A percentile compares a stretch with the other conserved stretches of the same genome.
phyloP scores from a whole-genome alignment of 1,140 invertebrate genomes.

The Globodera ellingtonae region DNA sequence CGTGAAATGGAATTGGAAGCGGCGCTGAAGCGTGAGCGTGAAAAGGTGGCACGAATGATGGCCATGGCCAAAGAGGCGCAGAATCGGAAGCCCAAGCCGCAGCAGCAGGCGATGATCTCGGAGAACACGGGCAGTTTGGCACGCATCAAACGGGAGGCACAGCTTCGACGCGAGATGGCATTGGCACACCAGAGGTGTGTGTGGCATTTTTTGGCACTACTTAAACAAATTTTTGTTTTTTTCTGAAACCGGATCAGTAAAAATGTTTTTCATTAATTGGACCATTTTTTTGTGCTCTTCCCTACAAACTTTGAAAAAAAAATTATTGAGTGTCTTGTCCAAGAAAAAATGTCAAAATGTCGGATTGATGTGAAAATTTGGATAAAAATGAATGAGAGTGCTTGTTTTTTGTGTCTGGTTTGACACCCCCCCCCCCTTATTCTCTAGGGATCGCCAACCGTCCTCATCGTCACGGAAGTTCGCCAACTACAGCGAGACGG shows the following conservation, averaged over 20 bases:
- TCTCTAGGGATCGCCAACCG: slow-evolving; percentile 1
- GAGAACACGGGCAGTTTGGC: slow-evolving; percentile 15
- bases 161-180: slow-evolving; percentile 17
- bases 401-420: too few relatives aligned
- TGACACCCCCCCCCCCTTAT: too few relatives aligned
- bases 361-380: too few relatives aligned
- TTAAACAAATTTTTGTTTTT: not conserved
- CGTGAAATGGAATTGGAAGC: slow-evolving; percentile 1
- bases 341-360: too few relatives aligned
- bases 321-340: too few relatives aligned
- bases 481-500: slow-evolving; percentile 44
- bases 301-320: too few relatives aligned
- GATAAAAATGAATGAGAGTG: too few relatives aligned
- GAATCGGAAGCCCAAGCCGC: not conserved
- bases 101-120: not conserved
- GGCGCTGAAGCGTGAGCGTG: not conserved
- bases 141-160: slow-evolving; percentile 22
- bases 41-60: slow-evolving; percentile 12
- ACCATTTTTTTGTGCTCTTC: too few relatives aligned
- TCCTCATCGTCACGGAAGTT: slow-evolving; percentile 4
- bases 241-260: too few relatives aligned
- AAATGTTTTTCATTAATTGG: too few relatives aligned
- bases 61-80: slow-evolving; percentile 3
- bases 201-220: not conserved
- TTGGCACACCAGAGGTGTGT: not conserved